phyloP scores from a whole-genome alignment of 2,888 invertebrate genomes.

The Conus canariensis region DNA sequence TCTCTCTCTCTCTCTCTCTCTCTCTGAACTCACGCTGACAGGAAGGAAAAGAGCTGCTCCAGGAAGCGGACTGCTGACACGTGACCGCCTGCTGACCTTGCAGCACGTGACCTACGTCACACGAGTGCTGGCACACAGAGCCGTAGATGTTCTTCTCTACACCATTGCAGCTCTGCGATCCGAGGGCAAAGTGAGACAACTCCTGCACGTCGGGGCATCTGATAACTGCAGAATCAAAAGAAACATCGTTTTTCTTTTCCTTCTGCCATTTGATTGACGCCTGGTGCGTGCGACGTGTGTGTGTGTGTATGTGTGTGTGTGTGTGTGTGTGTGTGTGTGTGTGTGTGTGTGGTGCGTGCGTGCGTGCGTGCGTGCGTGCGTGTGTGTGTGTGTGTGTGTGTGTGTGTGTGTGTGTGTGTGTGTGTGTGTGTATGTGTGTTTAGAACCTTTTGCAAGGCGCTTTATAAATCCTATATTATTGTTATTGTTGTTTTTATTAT shows the following conservation, averaged over 20 bases:
- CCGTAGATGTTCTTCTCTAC: constrained; percentile 5
- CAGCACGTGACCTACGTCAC: constrained; percentile 6
- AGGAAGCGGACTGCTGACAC: not conserved
- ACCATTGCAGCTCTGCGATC: constrained; percentile 3
- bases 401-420: no score
- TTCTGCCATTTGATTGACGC: no score
- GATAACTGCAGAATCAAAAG: not conserved
- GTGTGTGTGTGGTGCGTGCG: not conserved
- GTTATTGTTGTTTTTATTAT: no score
- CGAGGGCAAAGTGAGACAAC: not conserved
- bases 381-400: no score
- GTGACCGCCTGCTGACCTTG: not conserved
- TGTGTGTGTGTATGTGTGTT: no score
- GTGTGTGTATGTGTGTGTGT: not conserved
- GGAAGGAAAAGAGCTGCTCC: constrained; percentile 20
- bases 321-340: not conserved
- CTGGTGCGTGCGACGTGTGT: no score
- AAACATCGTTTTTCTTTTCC: no score
- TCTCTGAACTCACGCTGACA: constrained; percentile 11
- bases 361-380: not conserved
- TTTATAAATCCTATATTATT: no score
- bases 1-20: no score
- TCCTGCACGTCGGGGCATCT: not conserved
- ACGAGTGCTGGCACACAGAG: constrained; percentile 13
- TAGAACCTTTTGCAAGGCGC: no score